Evolutionary conservation across 1,140 invertebrate species (phyloP).

Genomic region (Trichogramma pretiosum): DNA sequence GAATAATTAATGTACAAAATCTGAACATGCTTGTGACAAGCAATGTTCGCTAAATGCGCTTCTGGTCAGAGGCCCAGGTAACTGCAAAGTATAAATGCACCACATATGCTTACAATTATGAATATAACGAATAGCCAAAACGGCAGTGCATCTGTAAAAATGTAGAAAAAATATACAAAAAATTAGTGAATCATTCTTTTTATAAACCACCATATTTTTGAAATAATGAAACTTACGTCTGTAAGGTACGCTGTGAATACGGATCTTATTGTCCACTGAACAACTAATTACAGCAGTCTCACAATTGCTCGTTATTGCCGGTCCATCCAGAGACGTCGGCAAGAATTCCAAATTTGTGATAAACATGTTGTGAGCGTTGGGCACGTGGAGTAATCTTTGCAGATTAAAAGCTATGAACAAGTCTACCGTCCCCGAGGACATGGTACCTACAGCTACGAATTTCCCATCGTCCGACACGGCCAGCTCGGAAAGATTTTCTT

Average conservation of each 20-base stretch:
- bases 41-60: background rate
- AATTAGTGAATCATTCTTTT: constrained; percentile 1
- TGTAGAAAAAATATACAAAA: constrained; percentile 21
- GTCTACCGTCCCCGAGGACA: constrained; percentile 82
- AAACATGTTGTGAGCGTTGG: constrained; percentile 85
- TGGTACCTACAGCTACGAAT: constrained; percentile 85
- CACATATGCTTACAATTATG: constrained; percentile 62
- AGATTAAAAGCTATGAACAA: constrained; percentile 88
- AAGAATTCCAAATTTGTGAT: constrained; percentile 88
- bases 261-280: constrained; percentile 88
- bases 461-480: constrained; percentile 83
- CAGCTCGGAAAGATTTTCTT: constrained; percentile 74
- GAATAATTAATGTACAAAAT: constrained; percentile 14
- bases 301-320: constrained; percentile 59
- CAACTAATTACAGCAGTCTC: constrained; percentile 86
- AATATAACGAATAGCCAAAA: constrained; percentile 67
- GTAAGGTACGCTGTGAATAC: constrained; percentile 77
- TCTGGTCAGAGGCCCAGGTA: constrained; percentile 65
- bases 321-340: constrained; percentile 56
- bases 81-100: constrained; percentile 69
- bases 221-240: constrained; percentile 59
- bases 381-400: constrained; percentile 73
- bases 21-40: background rate
- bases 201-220: background rate
- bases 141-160: constrained; percentile 62